A percentile compares a stretch with the other conserved stretches of the same genome.
phyloP scores from a whole-genome alignment of 2,797 vertebrate species.

The Sandelia bainsii region DNA sequence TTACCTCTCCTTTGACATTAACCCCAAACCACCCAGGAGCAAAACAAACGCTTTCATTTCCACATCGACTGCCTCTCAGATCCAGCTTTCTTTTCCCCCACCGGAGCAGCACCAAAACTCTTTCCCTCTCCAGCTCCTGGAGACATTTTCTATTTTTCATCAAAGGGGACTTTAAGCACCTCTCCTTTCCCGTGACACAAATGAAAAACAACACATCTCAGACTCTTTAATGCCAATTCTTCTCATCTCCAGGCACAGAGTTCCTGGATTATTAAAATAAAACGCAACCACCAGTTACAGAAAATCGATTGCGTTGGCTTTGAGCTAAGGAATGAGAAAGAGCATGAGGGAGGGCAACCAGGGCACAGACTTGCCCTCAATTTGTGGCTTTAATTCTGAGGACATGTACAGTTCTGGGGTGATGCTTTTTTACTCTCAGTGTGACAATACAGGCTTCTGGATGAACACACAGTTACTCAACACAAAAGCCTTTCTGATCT shows the following conservation, averaged over 20 bases:
- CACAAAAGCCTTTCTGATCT: conserved; percentile 26
- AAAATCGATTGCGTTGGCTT: conserved; percentile 55
- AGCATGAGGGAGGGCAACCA: not conserved
- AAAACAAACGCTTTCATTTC: conserved; percentile 54
- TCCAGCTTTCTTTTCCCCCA: conserved; percentile 10
- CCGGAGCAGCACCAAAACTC: conserved; percentile 25
- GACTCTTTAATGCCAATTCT: conserved; percentile 37
- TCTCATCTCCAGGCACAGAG: conserved; percentile 53
- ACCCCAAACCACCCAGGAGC: conserved; percentile 47
- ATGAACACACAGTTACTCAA: conserved; percentile 20
- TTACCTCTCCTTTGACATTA: conserved; percentile 12
- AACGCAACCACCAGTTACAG: conserved; percentile 44
- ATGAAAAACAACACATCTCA: conserved; percentile 53
- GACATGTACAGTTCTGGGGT: conserved; percentile 36
- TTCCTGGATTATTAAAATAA: conserved; percentile 52
- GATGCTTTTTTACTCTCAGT: conserved; percentile 16
- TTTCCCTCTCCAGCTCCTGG: conserved; percentile 49
- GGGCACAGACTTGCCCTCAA: conserved; percentile 21
- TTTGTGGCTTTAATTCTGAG: conserved; percentile 50
- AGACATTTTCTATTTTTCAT: conserved; percentile 72
- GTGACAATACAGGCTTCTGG: conserved; percentile 21
- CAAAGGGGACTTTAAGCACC: conserved; percentile 54
- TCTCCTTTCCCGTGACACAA: conserved; percentile 44
- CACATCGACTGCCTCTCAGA: conserved; percentile 19
- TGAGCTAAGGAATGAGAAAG: conserved; percentile 11